Percentiles rank a stretch among this genome's conserved stretches.
These are phyloP conservation scores for Athene noctua DNA, from an alignment of 2,113 vertebrate genomes.

Conservation along the genomic window DNA sequence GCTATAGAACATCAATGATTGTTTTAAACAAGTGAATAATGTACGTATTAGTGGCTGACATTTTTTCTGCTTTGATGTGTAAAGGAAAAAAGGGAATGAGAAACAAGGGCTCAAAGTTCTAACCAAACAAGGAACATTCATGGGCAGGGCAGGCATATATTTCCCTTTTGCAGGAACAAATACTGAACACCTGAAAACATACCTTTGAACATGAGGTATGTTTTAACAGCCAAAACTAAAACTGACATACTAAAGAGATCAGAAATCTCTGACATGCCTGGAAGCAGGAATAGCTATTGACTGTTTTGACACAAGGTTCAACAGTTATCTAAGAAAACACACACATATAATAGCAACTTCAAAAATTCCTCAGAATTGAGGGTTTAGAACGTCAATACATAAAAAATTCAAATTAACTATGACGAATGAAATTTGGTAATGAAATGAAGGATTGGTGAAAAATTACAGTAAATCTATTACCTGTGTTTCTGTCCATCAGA, in stretches of 20 bases:
- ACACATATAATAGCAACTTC: background rate
- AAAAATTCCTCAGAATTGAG: background rate
- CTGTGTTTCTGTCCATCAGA: conserved; percentile 66
- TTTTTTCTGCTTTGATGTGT: background rate
- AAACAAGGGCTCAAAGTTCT: background rate
- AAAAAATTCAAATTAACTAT: background rate
- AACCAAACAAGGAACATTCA: background rate
- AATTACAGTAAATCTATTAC: conserved; percentile 43
- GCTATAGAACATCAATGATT: background rate
- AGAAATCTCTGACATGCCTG: rapidly evolving
- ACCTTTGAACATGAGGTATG: background rate
- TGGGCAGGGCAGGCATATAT: background rate
- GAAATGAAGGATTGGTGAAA: background rate
- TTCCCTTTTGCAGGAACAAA: background rate
- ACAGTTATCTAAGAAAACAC: background rate
- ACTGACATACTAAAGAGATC: background rate
- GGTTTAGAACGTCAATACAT: background rate
- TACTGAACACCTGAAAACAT: background rate
- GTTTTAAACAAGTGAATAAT: background rate
- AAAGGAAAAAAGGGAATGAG: background rate
- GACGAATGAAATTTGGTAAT: background rate
- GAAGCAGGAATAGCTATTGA: background rate
- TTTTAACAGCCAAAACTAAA: background rate
- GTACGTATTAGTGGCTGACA: background rate
- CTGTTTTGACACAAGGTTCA: background rate